phyloP scores from a whole-genome alignment of 1,140 invertebrate genomes.

The Agrypnia vestita region DNA sequence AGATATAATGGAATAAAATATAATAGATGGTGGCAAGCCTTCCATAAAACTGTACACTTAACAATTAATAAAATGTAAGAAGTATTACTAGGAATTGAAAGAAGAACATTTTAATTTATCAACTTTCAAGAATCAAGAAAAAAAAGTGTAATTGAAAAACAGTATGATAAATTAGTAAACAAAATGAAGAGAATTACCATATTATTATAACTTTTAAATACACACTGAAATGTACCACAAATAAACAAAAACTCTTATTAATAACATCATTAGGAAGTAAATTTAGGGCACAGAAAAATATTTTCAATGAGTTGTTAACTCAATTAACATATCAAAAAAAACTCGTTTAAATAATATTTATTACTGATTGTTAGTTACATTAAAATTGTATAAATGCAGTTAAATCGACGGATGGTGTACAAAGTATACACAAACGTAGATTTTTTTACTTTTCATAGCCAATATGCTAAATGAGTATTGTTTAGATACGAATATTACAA shows the following conservation, averaged over 20 bases:
- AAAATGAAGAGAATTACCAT: too few relatives aligned
- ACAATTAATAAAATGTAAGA: too few relatives aligned
- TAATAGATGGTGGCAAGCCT: slow-evolving; percentile 2
- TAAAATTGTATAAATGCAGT: slow-evolving; percentile 13
- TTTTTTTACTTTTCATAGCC: background rate
- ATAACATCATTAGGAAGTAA: too few relatives aligned
- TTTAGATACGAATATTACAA: background rate
- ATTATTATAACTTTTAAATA: too few relatives aligned
- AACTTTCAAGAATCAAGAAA: too few relatives aligned
- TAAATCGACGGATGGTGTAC: background rate
- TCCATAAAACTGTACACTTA: background rate
- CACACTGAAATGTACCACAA: too few relatives aligned
- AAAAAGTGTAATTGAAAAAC: too few relatives aligned
- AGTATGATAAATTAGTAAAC: too few relatives aligned
- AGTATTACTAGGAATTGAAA: too few relatives aligned
- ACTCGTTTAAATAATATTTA: background rate
- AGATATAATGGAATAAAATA: slow-evolving; percentile 9
- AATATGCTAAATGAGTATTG: background rate
- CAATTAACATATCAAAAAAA: background rate
- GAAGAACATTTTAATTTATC: too few relatives aligned
- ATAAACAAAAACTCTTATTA: too few relatives aligned
- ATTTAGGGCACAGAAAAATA: background rate
- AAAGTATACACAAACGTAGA: too few relatives aligned
- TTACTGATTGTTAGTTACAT: slow-evolving; percentile 5
- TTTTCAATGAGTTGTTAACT: background rate